phyloP scores from a whole-genome alignment of 2,888 invertebrate species.

The Drosophila diplacantha region DNA sequence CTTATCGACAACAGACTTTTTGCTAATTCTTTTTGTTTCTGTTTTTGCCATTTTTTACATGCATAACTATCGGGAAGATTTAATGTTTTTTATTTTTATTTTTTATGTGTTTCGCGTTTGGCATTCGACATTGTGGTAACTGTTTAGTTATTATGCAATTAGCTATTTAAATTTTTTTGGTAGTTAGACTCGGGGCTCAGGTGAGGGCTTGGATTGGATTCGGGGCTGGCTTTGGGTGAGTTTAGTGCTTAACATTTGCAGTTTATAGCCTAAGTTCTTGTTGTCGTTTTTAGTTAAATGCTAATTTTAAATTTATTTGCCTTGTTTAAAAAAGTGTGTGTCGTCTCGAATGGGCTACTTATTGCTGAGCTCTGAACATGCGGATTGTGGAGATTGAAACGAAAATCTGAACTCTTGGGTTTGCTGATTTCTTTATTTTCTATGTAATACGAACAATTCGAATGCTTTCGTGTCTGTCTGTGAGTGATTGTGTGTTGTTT shows the following conservation, averaged over 20 bases:
- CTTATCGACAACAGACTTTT: conserved; percentile 77
- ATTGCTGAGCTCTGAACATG: conserved; percentile 45
- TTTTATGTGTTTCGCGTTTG: conserved; percentile 46
- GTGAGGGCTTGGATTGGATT: conserved; percentile 45
- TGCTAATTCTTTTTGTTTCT: conserved; percentile 54
- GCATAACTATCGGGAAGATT: conserved; percentile 55
- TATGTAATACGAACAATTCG: conserved; percentile 53
- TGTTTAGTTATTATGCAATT: conserved; percentile 65
- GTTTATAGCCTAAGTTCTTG: conserved; percentile 56
- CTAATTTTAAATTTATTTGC: conserved; percentile 59
- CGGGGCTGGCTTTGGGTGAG: conserved; percentile 37
- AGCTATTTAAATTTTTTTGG: conserved; percentile 68
- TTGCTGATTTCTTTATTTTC: conserved; percentile 53
- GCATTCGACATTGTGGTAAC: conserved; percentile 58
- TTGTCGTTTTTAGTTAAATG: conserved; percentile 59
- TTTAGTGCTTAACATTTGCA: conserved; percentile 62
- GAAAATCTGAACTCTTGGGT: conserved; percentile 55
- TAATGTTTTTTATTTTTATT: conserved; percentile 32
- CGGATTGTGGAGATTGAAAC: conserved; percentile 49
- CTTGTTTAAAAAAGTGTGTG: conserved; percentile 47
- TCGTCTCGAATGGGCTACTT: conserved; percentile 48
- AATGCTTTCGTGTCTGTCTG: conserved; percentile 24
- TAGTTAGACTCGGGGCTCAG: conserved; percentile 51
- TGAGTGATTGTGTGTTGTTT: conserved; percentile 28
- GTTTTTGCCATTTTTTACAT: conserved; percentile 54